These are phyloP conservation scores for Microplitis manilae DNA, from an alignment of 2,888 invertebrate species.

Conservation along the genomic window DNA sequence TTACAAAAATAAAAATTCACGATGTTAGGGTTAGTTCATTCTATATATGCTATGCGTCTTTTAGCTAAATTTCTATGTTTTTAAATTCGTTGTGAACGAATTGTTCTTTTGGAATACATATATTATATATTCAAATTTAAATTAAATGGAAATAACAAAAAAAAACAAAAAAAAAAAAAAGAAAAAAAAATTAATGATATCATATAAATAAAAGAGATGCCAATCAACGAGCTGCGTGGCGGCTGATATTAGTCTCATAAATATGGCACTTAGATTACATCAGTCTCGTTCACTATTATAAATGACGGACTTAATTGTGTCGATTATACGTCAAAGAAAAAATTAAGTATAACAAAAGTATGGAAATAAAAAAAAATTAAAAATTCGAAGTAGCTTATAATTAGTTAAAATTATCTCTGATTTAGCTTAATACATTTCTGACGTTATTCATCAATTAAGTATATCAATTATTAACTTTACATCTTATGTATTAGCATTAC, in stretches of 20 bases:
- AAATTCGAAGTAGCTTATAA: conserved; percentile 2
- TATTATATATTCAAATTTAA: conserved; percentile 58
- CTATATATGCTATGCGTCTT: conserved; percentile 62
- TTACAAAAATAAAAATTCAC: conserved; percentile 45
- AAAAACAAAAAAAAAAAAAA: conserved; percentile 18
- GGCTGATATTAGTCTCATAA: conserved; percentile 49
- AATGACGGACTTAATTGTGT: conserved; percentile 12
- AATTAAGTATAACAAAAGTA: not conserved
- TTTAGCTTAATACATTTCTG: not conserved
- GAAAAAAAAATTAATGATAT: not conserved
- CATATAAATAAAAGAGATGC: conserved; percentile 43
- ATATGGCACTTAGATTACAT: conserved; percentile 30
- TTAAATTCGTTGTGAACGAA: conserved; percentile 65
- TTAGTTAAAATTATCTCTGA: conserved; percentile 5
- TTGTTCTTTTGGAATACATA: conserved; percentile 56
- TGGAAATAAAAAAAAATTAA: not conserved
- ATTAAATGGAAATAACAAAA: conserved; percentile 53
- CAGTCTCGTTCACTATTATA: conserved; percentile 7
- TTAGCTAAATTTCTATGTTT: conserved; percentile 65
- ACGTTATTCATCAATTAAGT: not conserved
- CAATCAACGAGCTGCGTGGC: conserved; percentile 61
- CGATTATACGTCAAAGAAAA: conserved; percentile 10
- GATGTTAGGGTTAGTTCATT: conserved; percentile 65
- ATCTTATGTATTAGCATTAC: not conserved
- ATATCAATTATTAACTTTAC: not conserved